Percentiles rank a stretch among this genome's conserved stretches.
Conservation (phyloP, 1,140 invertebrate genomes). For the Drosophila arizonae region DNA sequence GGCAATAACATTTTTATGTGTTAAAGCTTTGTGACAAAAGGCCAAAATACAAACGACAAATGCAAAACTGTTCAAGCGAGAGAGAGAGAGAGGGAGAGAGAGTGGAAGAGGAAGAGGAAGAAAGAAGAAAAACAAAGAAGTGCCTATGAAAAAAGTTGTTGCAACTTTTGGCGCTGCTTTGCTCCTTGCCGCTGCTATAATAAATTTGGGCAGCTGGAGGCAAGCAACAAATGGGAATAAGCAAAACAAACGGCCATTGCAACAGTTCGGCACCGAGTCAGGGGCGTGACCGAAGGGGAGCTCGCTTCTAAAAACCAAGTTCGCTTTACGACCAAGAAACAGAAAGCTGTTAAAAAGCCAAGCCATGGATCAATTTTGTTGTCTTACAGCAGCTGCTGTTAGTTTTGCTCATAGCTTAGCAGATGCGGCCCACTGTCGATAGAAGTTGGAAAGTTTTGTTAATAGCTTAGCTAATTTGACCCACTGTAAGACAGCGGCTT, state of each 20-base stretch:
- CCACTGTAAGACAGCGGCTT: slow-evolving; percentile 17
- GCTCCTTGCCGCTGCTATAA: slow-evolving; percentile 46
- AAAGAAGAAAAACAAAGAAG: slow-evolving; percentile 13
- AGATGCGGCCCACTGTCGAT: slow-evolving; percentile 5
- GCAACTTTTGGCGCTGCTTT: slow-evolving; percentile 58
- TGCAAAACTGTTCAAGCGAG: slow-evolving; percentile 22
- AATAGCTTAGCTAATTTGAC: neutral
- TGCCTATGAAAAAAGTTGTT: slow-evolving; percentile 43
- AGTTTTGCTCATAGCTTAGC: slow-evolving; percentile 6
- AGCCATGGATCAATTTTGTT: slow-evolving; percentile 67
- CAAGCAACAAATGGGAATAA: slow-evolving; percentile 75
- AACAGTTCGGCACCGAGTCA: slow-evolving; percentile 60
- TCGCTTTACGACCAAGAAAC: slow-evolving; percentile 32
- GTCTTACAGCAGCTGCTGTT: slow-evolving; percentile 42
- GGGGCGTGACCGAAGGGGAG: slow-evolving; percentile 41
- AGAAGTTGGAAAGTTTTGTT: neutral
- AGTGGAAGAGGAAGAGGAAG: neutral
- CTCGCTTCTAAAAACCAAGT: slow-evolving; percentile 43
- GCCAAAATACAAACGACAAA: slow-evolving; percentile 52
- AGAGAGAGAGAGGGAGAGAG: neutral
- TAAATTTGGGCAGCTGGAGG: slow-evolving; percentile 76
- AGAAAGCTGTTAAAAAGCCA: slow-evolving; percentile 47
- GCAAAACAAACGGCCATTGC: slow-evolving; percentile 71
- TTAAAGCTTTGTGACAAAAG: slow-evolving; percentile 80
- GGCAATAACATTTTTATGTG: slow-evolving; percentile 81